Base-by-base conservation (phyloP, 2,888 invertebrate genomes). In the Tetragonisca angustula region DNA sequence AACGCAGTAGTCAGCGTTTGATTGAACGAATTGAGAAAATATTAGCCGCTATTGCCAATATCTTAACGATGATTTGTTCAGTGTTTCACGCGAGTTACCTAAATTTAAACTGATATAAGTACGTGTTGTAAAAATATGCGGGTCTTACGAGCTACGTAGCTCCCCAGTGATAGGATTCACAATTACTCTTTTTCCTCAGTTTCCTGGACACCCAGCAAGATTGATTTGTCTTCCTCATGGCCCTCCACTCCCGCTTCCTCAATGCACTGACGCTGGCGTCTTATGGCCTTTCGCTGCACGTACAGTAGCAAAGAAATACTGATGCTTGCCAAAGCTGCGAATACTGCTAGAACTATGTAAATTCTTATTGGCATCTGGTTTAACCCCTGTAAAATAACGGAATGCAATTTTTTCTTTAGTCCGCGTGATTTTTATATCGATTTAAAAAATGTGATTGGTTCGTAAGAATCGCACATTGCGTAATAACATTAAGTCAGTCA, bases 221-320 rank as follows among this genome's bases (percentile, higher is more conserved):
- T 93, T 62, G 92, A 92, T 78, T 92, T 91, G 78, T 91, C 91
- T 56, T 91, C 92, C 61, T 92, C 92, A 49, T 88, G 91, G 27
- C 89, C 87, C 27, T 90, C 93, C 13, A 81, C 86, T 78, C 91
- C 91, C 75, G 90, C 86, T 56, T 92, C 92, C 76, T 93, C 91
- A 32, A 90, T 75, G 76, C 83, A 89, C n/a, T 89, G 85, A 61
- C 90, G 85, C 56, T 90, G 91, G 36, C 87, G 84, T 78, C 83
- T 89, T 27, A 84, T 81, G 19, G 87, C 83, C 75, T 86, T 92
- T 43, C 89, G 88, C 71, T 91, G 91, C 65, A 90, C 85, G 82
- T 89, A 91, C 74, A 87, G 88, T 56, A 91, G 72, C 17, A 91
- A 76, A 21, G 88, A 81, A 27, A 92, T 79, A 24, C 86, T 79